Conservation (phyloP, 2,888 invertebrate genomes). For the Metopia argyrocephala region DNA sequence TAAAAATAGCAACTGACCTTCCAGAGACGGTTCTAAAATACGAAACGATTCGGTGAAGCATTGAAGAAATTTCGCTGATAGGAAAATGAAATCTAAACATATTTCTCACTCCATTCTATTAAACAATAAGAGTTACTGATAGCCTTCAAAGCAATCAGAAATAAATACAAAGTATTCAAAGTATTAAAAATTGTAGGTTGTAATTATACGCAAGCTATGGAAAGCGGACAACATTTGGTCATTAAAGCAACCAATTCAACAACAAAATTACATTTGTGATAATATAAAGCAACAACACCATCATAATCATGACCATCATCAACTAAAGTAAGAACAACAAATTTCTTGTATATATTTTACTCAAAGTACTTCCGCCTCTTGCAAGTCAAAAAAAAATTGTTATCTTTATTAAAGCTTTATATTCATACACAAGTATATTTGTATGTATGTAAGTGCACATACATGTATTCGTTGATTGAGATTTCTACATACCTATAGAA, state of each 20-base stretch:
- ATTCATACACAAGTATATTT: neutral
- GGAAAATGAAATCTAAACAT: too few relatives aligned
- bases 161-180: slow-evolving; percentile 30
- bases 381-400: slow-evolving; percentile 2
- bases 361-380: slow-evolving; percentile 17
- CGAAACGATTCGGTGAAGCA: too few relatives aligned
- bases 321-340: slow-evolving; percentile 11
- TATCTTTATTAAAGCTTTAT: slow-evolving; percentile 25
- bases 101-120: too few relatives aligned
- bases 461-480: too few relatives aligned
- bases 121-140: neutral
- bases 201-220: slow-evolving; percentile 17
- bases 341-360: slow-evolving; percentile 13
- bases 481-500: too few relatives aligned
- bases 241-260: neutral
- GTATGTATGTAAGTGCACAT: too few relatives aligned
- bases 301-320: slow-evolving; percentile 9
- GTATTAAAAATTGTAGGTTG: too few relatives aligned
- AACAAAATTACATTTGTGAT: slow-evolving; percentile 20
- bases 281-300: neutral
- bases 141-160: slow-evolving; percentile 13
- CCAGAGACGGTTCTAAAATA: too few relatives aligned
- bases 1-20: too few relatives aligned
- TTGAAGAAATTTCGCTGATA: too few relatives aligned
- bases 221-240: slow-evolving; percentile 26